phyloP scores from a whole-genome alignment of 1,140 invertebrate genomes.

The Dreissena rostriformis region DNA sequence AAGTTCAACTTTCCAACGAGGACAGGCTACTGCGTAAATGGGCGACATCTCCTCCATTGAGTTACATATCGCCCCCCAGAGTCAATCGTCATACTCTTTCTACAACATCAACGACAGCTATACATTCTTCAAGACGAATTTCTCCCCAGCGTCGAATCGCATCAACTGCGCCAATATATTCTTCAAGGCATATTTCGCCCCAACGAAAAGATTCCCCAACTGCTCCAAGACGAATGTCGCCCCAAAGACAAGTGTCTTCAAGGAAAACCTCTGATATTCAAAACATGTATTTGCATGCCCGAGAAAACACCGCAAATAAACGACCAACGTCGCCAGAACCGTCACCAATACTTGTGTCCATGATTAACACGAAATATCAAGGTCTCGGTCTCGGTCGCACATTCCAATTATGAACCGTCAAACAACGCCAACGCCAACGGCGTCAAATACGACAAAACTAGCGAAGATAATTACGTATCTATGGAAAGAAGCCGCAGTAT shows the following conservation, averaged over 20 bases:
- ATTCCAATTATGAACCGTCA: not conserved
- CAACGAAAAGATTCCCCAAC: not conserved
- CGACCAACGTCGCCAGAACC: slow-evolving; percentile 17
- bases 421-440: not conserved
- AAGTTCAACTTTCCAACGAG: no score
- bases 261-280: not conserved
- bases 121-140: no score
- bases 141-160: no score
- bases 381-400: slow-evolving; percentile 35
- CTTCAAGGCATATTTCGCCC: not conserved
- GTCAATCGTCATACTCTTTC: no score
- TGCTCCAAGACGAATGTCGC: not conserved
- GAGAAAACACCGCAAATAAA: slow-evolving; percentile 21
- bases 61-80: no score
- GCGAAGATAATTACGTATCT: not conserved
- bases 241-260: not conserved
- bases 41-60: no score
- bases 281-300: slow-evolving; percentile 4
- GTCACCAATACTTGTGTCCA: not conserved
- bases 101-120: no score
- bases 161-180: no score
- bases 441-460: not conserved
- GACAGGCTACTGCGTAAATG: no score
- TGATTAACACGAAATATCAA: not conserved
- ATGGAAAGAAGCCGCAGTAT: not conserved